Evolutionary conservation across 2,797 vertebrate genomes (phyloP), one percentile per base, ranked within the genome.

Genomic region (Gadopsis marmoratus): DNA sequence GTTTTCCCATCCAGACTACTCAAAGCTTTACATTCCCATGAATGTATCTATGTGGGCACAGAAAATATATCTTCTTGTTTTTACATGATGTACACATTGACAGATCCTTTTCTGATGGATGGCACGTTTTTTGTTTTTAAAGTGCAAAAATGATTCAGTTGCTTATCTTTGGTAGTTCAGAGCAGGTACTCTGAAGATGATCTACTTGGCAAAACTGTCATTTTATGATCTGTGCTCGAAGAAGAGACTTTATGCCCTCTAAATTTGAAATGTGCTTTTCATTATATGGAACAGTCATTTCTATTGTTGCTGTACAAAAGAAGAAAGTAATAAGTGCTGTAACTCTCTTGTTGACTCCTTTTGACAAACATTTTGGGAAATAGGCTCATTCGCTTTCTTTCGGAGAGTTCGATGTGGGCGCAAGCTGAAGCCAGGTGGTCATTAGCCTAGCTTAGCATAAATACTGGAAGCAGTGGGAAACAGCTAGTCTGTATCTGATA

Each of bases 171-270:
- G 17, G 43, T 23, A 13, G 79, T 84, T 92, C 90, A 89, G 94
- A 95, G 95, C 94, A 70, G 95, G 92, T 88, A 75, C 95, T 95
- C 94, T 94, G 94, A 90, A 82, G 62, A 78, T 47, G 50, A 68
- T 73, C 23, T 70, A 48, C 6, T 39, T 53, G 11, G 35, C 43
- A 33, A 33, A 81, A 60, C 16, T 66, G 19, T 73, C 17, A 51
- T 62, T 64, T 67, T 55, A 45, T 65, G n/a, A 69, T 66, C 26
- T 58, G 21, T 26, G 35, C 76, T 61, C 58, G 65, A 85, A 29
- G 35, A 81, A 45, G 50, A 67, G 47, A 73, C 53, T 73, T 43
- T 29, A 53, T n/a, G 56, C 58, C 41, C 14, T 59, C 10, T 78
- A 10, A 43, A 31, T 55, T 63, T 67, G 6, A 47, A 47, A 17